Percentiles rank a stretch among this genome's conserved stretches.
These are phyloP conservation scores for Peromyscus leucopus DNA, from an alignment of 2,113 vertebrate species.

Conservation along the genomic window DNA sequence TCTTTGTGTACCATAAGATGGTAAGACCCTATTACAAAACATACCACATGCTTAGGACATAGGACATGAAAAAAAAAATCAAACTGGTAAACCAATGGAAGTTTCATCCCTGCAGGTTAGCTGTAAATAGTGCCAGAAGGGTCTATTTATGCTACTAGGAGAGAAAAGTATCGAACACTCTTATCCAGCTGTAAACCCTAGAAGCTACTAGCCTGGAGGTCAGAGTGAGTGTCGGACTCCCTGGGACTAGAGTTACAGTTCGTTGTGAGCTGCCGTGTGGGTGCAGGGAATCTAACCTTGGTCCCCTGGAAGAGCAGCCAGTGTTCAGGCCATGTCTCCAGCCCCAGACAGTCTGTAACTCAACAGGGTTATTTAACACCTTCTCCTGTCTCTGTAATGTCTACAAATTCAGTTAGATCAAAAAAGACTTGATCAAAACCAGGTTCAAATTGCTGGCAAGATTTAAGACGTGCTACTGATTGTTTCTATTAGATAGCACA, in stretches of 20 bases:
- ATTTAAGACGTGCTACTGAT: not conserved
- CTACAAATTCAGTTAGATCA: conserved; percentile 50
- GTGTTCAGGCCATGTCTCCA: not conserved
- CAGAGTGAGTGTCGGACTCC: not conserved
- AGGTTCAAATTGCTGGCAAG: conserved; percentile 10
- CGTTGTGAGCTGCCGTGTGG: not conserved
- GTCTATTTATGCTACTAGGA: not conserved
- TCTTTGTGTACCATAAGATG: not conserved
- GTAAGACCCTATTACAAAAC: not conserved
- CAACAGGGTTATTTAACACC: not conserved
- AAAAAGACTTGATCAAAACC: conserved; percentile 58
- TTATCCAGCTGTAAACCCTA: not conserved
- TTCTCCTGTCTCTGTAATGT: conserved; percentile 34
- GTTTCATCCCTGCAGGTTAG: not conserved
- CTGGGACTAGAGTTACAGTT: not conserved
- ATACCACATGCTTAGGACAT: not conserved
- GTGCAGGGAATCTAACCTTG: not conserved
- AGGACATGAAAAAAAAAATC: not conserved
- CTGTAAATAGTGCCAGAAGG: not conserved
- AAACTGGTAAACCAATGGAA: not conserved
- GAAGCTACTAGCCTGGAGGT: not conserved
- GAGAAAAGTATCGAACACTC: not conserved
- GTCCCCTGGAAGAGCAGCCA: not conserved
- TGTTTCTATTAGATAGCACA: conserved; percentile 46
- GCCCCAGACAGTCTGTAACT: not conserved